phyloP scores from a whole-genome alignment of 2,797 vertebrate species.

The Scolopax rusticola region DNA sequence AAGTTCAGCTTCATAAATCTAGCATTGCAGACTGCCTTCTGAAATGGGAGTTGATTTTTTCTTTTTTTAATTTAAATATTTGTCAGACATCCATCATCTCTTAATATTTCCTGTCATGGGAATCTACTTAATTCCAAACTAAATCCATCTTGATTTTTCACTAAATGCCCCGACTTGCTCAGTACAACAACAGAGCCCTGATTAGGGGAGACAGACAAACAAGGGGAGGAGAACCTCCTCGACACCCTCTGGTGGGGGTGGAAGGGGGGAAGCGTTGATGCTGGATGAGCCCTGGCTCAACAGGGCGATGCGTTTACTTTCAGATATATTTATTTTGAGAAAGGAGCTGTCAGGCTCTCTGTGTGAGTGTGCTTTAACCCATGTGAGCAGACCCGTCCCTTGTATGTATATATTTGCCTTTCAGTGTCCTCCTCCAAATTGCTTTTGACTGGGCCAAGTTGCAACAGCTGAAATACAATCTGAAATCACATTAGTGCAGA shows the following conservation, averaged over 20 bases:
- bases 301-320: background rate
- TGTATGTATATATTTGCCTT: slow-evolving; percentile 11
- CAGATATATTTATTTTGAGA: background rate
- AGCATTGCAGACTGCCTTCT: background rate
- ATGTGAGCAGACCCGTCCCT: background rate
- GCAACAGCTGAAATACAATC: background rate
- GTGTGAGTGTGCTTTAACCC: background rate
- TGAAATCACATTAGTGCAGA: background rate
- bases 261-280: background rate
- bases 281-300: background rate
- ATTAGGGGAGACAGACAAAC: slow-evolving; percentile 9
- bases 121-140: slow-evolving; percentile 33
- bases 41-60: slow-evolving; percentile 37
- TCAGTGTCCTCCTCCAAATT: slow-evolving; percentile 21
- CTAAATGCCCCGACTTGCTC: background rate
- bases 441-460: slow-evolving; percentile 22
- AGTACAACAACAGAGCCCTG: background rate
- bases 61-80: slow-evolving; percentile 26
- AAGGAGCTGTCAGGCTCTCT: background rate
- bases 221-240: background rate
- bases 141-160: slow-evolving; percentile 51
- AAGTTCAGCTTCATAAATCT: slow-evolving; percentile 64
- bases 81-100: slow-evolving; percentile 56
- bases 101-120: slow-evolving; percentile 46
- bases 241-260: background rate